Evolutionary conservation across 2,797 vertebrate genomes (phyloP).

Genomic region (Clarias platycephalus): DNA sequence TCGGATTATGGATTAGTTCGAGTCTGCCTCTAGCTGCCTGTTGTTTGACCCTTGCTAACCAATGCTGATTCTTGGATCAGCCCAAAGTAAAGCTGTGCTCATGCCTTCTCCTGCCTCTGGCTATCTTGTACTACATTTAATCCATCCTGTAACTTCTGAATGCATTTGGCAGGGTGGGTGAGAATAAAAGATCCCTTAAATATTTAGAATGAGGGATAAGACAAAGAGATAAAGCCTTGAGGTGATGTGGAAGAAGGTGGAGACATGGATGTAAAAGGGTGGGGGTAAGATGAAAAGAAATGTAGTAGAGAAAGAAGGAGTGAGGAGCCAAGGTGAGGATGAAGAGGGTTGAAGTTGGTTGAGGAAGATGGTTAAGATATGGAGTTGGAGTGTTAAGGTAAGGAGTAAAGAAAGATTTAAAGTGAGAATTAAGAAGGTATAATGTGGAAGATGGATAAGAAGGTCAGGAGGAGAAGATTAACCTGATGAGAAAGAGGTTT

Average conservation of each 20-base stretch:
- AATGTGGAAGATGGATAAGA: not conserved
- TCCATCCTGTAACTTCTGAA: not conserved
- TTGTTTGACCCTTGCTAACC: constrained; percentile 23
- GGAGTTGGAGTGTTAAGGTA: not conserved
- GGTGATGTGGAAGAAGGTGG: not conserved
- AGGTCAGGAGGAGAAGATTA: not conserved
- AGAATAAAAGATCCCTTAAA: not conserved
- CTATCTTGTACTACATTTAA: not conserved
- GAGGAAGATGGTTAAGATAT: not conserved
- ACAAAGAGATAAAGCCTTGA: not conserved
- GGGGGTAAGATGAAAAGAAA: not conserved
- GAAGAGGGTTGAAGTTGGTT: not conserved
- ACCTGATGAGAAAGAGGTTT: not conserved
- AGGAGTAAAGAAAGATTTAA: no score
- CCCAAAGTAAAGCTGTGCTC: constrained; percentile 1
- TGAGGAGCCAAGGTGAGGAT: not conserved
- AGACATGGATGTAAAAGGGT: not conserved
- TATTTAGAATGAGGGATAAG: not conserved
- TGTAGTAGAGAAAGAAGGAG: not conserved
- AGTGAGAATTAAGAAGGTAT: not conserved
- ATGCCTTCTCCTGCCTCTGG: not conserved
- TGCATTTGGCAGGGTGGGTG: not conserved
- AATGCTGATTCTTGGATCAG: not conserved
- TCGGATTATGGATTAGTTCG: constrained; percentile 20
- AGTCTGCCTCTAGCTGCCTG: not conserved